Evolutionary conservation across 2,797 vertebrate species (phyloP).

Genomic region (Xenopus petersii): DNA sequence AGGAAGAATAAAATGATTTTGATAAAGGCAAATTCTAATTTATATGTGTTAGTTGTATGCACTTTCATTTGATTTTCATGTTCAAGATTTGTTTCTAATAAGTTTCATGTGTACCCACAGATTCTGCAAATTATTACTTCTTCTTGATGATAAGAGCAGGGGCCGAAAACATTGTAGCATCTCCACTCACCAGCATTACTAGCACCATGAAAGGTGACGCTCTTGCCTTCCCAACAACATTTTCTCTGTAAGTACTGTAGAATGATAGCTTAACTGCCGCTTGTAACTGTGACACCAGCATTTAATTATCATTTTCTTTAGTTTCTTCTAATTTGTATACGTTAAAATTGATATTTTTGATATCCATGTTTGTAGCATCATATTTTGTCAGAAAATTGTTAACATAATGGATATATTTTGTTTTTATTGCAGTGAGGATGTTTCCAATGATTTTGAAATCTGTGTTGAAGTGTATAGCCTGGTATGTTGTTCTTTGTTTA

Average conservation of each 20-base stretch:
- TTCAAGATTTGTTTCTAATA: too few species aligned
- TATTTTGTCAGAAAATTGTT: too few species aligned
- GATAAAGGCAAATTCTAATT: too few species aligned
- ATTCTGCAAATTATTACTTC: conserved; percentile 83
- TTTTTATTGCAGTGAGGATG: conserved; percentile 72
- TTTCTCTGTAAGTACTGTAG: conserved; percentile 77
- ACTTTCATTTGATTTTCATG: too few species aligned
- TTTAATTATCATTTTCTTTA: too few species aligned
- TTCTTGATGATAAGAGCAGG: conserved; percentile 86
- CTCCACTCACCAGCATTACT: conserved; percentile 79
- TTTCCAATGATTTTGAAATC: conserved; percentile 87
- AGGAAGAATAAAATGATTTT: too few species aligned
- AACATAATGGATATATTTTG: neutral
- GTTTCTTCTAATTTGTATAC: too few species aligned
- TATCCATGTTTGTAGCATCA: too few species aligned
- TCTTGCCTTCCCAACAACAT: conserved; percentile 82
- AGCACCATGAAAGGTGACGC: conserved; percentile 87
- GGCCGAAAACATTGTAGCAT: conserved; percentile 84
- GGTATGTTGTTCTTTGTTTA: conserved; percentile 67
- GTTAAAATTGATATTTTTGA: too few species aligned
- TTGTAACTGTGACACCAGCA: too few species aligned
- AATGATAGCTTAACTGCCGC: neutral
- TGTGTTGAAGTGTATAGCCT: conserved; percentile 86
- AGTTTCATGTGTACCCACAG: conserved; percentile 56
- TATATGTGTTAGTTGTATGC: too few species aligned